phyloP scores from a whole-genome alignment of 2,888 invertebrate species.

The Mimachlamys varia region DNA sequence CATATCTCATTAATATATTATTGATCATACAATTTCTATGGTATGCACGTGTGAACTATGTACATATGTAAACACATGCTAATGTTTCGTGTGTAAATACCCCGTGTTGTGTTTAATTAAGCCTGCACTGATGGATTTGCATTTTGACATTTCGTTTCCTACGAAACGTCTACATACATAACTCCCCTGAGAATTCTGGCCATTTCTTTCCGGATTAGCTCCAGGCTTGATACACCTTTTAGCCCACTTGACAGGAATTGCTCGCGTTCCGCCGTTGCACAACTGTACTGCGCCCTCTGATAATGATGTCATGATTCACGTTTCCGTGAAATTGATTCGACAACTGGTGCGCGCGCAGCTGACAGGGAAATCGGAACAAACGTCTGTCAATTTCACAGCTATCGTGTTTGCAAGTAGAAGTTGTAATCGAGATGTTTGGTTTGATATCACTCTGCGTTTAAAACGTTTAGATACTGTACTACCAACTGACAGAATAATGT shows the following conservation, averaged over 20 bases:
- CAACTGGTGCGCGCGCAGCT: conserved; percentile 34
- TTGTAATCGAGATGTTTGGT: background rate
- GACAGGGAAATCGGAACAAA: conserved; percentile 31
- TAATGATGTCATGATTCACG: conserved; percentile 36
- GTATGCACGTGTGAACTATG: background rate
- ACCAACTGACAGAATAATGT: background rate
- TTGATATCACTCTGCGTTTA: background rate
- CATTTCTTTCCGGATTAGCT: conserved; percentile 5
- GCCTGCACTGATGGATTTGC: background rate
- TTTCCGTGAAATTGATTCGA: conserved; percentile 32
- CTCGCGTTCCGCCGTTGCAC: conserved; percentile 21
- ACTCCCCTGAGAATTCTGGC: background rate
- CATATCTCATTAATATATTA: background rate
- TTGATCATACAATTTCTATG: background rate
- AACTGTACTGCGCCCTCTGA: conserved; percentile 34
- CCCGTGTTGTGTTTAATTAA: conserved; percentile 20
- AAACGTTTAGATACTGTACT: background rate
- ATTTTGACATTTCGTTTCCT: background rate
- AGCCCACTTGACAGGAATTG: conserved; percentile 10
- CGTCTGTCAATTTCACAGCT: conserved; percentile 22
- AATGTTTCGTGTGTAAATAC: conserved; percentile 15
- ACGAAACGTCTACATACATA: background rate
- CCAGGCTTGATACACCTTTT: background rate
- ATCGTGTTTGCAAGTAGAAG: conserved; percentile 16
- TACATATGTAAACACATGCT: background rate